These are phyloP conservation scores for Hypocryptadius cinnamomeus DNA, from an alignment of 2,113 vertebrate genomes.

Conservation along the genomic window DNA sequence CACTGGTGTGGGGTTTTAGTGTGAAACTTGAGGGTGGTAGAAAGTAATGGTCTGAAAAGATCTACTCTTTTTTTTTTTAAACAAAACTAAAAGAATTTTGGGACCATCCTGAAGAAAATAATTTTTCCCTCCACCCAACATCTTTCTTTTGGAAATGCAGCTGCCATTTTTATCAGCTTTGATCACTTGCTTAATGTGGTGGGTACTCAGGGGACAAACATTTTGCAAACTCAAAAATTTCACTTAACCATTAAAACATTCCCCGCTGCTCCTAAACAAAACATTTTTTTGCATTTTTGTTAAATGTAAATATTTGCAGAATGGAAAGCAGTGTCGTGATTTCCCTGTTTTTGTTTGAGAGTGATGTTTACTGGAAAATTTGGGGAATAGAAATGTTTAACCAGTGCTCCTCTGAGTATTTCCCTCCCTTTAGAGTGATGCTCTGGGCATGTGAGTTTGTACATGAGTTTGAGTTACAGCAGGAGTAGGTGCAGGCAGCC, in stretches of 20 bases:
- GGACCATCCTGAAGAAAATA: neutral
- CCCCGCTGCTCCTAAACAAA: neutral
- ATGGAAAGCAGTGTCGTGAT: neutral
- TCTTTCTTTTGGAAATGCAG: neutral
- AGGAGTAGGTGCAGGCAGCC: neutral
- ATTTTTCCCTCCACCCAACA: neutral
- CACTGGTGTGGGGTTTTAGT: neutral
- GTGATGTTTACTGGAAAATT: neutral
- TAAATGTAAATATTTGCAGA: neutral
- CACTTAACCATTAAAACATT: neutral
- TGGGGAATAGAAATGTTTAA: neutral
- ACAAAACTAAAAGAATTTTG: neutral
- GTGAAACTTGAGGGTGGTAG: neutral
- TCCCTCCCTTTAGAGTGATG: neutral
- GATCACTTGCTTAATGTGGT: neutral
- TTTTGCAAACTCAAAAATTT: neutral
- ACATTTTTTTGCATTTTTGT: neutral
- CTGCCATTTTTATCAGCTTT: neutral
- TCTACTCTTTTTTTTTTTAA: neutral
- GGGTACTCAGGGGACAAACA: neutral
- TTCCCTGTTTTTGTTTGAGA: neutral
- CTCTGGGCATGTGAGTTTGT: neutral
- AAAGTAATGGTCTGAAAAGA: neutral
- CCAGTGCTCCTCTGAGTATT: neutral
- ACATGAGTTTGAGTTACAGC: neutral